phyloP scores from a whole-genome alignment of 2,113 vertebrate species.

The Grantiella picta region DNA sequence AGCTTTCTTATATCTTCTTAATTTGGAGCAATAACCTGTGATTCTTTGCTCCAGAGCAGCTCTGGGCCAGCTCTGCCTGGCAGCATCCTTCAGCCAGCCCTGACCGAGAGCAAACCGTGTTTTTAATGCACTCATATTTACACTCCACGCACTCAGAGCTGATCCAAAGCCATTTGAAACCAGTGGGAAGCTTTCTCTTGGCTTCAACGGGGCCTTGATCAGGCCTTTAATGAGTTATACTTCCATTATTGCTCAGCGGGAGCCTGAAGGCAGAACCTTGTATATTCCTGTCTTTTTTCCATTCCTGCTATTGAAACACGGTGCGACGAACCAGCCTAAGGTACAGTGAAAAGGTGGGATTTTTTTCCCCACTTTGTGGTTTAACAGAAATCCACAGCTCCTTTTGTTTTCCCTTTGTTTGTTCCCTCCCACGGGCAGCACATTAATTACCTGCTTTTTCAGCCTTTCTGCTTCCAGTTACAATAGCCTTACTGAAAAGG shows the following conservation, averaged over 20 bases:
- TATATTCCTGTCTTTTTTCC: background rate
- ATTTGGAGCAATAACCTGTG: background rate
- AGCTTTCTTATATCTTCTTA: background rate
- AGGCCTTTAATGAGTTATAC: conserved; percentile 21
- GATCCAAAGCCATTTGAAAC: conserved; percentile 15
- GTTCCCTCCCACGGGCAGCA: background rate
- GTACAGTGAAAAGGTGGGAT: background rate
- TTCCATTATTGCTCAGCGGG: conserved; percentile 47
- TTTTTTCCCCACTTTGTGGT: background rate
- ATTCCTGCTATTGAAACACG: background rate
- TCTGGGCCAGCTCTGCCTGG: background rate
- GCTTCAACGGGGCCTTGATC: conserved; percentile 24
- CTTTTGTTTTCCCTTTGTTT: conserved; percentile 6
- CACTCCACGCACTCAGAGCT: background rate
- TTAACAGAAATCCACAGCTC: background rate
- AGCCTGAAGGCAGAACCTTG: conserved; percentile 4
- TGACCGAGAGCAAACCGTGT: background rate
- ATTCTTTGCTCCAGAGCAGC: background rate
- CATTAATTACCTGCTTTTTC: background rate
- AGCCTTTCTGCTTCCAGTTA: background rate
- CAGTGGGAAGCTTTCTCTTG: conserved; percentile 19
- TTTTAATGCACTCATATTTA: background rate
- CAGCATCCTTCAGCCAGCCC: background rate
- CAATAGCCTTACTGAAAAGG: background rate
- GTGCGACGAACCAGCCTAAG: background rate